A percentile compares a stretch with the other conserved stretches of the same genome.
These are phyloP conservation scores for Rhinopithecus roxellana DNA, from an alignment of 2,113 vertebrate species.

Conservation along the genomic window DNA sequence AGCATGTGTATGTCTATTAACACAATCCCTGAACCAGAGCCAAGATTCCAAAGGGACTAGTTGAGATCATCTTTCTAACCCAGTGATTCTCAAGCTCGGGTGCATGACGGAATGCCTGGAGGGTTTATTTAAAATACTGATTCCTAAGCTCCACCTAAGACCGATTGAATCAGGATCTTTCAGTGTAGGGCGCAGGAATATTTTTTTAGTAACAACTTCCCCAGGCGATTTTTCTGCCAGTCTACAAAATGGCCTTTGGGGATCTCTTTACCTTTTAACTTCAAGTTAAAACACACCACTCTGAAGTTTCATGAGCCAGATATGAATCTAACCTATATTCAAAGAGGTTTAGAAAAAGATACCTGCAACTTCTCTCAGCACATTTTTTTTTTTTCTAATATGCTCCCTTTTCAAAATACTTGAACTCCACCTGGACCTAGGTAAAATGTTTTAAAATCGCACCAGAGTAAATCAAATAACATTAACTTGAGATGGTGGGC, in stretches of 20 bases:
- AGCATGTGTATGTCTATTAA: slow-evolving; percentile 52
- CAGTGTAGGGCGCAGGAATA: not conserved
- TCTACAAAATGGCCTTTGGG: not conserved
- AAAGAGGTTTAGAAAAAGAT: not conserved
- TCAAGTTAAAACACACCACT: slow-evolving; percentile 5
- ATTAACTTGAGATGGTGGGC: slow-evolving; percentile 27
- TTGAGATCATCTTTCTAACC: slow-evolving; percentile 52
- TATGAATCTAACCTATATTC: not conserved
- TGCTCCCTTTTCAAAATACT: not conserved
- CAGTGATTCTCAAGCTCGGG: slow-evolving; percentile 39
- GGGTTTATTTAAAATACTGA: slow-evolving; percentile 32
- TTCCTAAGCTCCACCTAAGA: slow-evolving; percentile 12
- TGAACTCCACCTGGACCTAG: not conserved
- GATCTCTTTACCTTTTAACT: not conserved
- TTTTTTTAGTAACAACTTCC: not conserved
- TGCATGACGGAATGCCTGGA: slow-evolving; percentile 27
- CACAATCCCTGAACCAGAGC: slow-evolving; percentile 30
- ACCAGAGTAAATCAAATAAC: slow-evolving; percentile 38
- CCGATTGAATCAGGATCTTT: not conserved
- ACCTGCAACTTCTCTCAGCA: not conserved
- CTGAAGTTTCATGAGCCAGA: not conserved
- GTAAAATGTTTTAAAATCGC: slow-evolving; percentile 46
- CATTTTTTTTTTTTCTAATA: not conserved
- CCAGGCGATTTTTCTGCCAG: not conserved
- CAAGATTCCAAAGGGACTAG: not conserved